Conservation (phyloP, 2,113 vertebrate genomes). For the Himantopus leucocephalus region DNA sequence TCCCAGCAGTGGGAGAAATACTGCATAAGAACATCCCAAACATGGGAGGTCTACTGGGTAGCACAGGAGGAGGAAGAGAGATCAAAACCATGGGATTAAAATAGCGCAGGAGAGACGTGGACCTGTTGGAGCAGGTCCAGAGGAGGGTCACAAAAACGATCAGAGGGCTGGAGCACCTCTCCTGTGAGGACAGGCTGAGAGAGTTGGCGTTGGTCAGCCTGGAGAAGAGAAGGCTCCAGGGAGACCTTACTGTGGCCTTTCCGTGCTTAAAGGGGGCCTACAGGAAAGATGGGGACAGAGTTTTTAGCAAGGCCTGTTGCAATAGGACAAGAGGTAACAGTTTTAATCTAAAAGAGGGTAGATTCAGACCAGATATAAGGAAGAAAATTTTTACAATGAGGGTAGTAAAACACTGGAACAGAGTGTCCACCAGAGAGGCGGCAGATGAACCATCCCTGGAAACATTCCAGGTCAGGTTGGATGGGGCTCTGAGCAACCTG, state of each 20-base stretch:
- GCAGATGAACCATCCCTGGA: background rate
- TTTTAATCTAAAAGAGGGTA: background rate
- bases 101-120: background rate
- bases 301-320: background rate
- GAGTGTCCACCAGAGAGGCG: background rate
- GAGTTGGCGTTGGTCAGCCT: background rate
- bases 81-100: background rate
- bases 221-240: background rate
- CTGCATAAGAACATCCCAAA: accelerated
- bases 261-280: no score
- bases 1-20: background rate
- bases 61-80: background rate
- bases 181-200: background rate
- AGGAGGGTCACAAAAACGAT: background rate
- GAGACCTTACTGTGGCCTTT: background rate
- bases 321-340: background rate
- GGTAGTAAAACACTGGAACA: background rate
- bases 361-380: no score
- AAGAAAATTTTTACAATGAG: background rate
- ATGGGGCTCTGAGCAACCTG: background rate
- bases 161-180: background rate
- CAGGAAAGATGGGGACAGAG: background rate
- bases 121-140: background rate
- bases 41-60: background rate
- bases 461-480: background rate